Conservation (phyloP, 2,888 invertebrate species). For the Zonitis immaculata region DNA sequence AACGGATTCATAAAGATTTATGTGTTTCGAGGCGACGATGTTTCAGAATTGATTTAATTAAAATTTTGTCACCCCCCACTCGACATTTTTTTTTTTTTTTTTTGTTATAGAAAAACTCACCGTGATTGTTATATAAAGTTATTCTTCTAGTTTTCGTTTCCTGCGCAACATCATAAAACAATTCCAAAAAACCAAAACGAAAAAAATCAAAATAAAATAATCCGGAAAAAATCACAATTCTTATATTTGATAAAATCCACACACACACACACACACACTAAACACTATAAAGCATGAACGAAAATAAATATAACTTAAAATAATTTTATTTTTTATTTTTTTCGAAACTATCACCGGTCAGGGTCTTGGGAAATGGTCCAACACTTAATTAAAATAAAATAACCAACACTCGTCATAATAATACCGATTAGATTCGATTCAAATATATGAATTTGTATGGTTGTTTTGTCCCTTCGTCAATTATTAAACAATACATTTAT, state of each 20-base stretch:
- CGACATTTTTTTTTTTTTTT: slow-evolving; percentile 19
- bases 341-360: slow-evolving; percentile 38
- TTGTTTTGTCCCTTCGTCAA: slow-evolving; percentile 11
- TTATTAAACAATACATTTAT: slow-evolving; percentile 23
- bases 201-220: too few relatives aligned
- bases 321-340: too few relatives aligned
- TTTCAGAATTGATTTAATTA: slow-evolving; percentile 47
- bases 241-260: too few relatives aligned
- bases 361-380: slow-evolving; percentile 37
- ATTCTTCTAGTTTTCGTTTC: slow-evolving; percentile 15
- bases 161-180: slow-evolving; percentile 20
- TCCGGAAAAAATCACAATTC: too few relatives aligned
- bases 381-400: slow-evolving; percentile 30
- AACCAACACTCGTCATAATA: slow-evolving; percentile 37
- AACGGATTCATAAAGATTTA: slow-evolving; percentile 51
- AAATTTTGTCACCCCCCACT: slow-evolving; percentile 46
- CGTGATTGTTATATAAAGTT: slow-evolving; percentile 13
- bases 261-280: not conserved
- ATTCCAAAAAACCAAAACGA: not conserved
- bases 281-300: slow-evolving; percentile 11
- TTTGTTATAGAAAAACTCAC: slow-evolving; percentile 29
- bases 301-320: too few relatives aligned
- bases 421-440: slow-evolving; percentile 25
- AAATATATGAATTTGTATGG: not conserved
- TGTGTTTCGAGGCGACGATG: slow-evolving; percentile 44